Conservation (phyloP, 2,888 invertebrate genomes). For the Caradrina kadenii region DNA sequence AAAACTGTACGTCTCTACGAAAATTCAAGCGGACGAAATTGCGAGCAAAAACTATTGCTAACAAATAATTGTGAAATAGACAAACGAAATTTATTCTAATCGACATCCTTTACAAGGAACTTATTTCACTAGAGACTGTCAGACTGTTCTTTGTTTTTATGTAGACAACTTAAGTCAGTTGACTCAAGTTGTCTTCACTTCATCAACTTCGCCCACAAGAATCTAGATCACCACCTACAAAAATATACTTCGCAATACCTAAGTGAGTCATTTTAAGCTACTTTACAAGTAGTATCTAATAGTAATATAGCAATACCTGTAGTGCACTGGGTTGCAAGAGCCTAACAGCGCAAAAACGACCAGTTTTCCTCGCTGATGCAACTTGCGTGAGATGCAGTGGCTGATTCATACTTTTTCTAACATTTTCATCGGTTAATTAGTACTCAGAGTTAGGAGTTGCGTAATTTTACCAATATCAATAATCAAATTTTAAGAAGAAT, state of each 20-base stretch:
- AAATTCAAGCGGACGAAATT: too few relatives aligned
- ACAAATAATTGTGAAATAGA: too few relatives aligned
- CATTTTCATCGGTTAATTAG: conserved; percentile 27
- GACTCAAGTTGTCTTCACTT: too few relatives aligned
- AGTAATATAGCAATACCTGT: conserved; percentile 35
- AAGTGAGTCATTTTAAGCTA: conserved; percentile 29
- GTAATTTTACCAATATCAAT: background rate
- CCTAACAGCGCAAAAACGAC: conserved; percentile 45
- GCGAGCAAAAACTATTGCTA: too few relatives aligned
- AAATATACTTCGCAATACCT: conserved; percentile 9
- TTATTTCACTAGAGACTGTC: too few relatives aligned
- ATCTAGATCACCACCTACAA: background rate
- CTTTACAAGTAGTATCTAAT: conserved; percentile 23
- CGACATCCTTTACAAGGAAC: too few relatives aligned
- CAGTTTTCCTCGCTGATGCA: conserved; percentile 44
- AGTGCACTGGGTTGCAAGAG: conserved; percentile 19
- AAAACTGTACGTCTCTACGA: too few relatives aligned
- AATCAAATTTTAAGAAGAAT: too few relatives aligned
- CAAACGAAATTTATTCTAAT: too few relatives aligned
- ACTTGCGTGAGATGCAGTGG: conserved; percentile 44
- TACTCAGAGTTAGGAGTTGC: background rate
- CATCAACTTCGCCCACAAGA: too few relatives aligned
- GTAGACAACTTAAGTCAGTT: too few relatives aligned
- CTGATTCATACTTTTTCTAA: conserved; percentile 47
- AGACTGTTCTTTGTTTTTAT: too few relatives aligned